Evolutionary conservation across 2,113 vertebrate genomes (phyloP).

Genomic region (Oplegnathus fasciatus): DNA sequence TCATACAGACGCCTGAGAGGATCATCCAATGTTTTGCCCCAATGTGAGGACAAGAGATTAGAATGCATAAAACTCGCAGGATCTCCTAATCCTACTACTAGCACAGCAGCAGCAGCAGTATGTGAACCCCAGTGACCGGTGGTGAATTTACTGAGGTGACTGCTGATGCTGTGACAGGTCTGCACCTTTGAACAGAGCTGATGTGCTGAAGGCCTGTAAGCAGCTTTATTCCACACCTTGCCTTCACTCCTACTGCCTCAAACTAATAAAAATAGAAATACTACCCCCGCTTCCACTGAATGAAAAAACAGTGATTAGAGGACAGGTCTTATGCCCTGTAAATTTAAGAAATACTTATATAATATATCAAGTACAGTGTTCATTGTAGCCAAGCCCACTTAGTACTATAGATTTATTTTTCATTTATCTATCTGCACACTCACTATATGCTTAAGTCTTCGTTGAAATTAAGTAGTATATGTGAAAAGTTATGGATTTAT

Average conservation of each 20-base stretch:
- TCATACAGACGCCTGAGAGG: slow-evolving; percentile 45
- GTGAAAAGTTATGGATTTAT: neutral
- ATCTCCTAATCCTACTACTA: slow-evolving; percentile 43
- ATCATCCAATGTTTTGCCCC: slow-evolving; percentile 30
- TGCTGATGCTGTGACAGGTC: slow-evolving; percentile 60
- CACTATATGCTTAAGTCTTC: neutral
- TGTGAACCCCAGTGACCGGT: slow-evolving; percentile 28
- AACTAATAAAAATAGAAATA: slow-evolving; percentile 24
- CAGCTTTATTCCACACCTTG: slow-evolving; percentile 18
- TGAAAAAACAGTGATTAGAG: neutral
- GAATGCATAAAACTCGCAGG: slow-evolving; percentile 39
- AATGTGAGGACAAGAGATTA: slow-evolving; percentile 52
- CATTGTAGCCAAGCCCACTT: neutral
- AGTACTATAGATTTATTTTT: neutral
- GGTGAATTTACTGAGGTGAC: slow-evolving; percentile 63
- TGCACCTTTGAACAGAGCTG: slow-evolving; percentile 46
- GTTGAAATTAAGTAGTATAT: slow-evolving; percentile 1
- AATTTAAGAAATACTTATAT: neutral
- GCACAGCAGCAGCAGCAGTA: slow-evolving; percentile 29
- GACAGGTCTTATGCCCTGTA: neutral
- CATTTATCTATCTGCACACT: neutral
- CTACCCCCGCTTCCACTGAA: neutral
- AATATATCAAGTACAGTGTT: neutral
- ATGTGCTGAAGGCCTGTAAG: slow-evolving; percentile 39
- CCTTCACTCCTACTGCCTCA: slow-evolving; percentile 29